These are phyloP conservation scores for Macquaria australasica DNA, from an alignment of 2,113 vertebrate species.

Conservation along the genomic window DNA sequence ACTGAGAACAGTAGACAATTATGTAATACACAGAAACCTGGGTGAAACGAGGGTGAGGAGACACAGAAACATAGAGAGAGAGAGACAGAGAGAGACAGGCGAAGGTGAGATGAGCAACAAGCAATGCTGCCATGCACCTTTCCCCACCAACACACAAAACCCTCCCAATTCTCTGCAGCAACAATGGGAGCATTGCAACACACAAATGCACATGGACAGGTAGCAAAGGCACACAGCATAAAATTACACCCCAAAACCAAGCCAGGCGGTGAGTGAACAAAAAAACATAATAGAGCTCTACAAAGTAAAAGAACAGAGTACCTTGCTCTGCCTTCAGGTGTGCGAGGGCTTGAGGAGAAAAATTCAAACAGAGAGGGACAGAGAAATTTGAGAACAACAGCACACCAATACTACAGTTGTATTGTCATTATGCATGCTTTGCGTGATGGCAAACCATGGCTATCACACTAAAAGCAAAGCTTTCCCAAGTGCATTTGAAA, in stretches of 20 bases:
- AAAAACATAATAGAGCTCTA: slow-evolving; percentile 14
- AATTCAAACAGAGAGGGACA: slow-evolving; percentile 59
- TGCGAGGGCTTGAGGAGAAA: slow-evolving; percentile 89
- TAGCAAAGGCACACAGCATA: slow-evolving; percentile 53
- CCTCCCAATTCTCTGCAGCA: slow-evolving; percentile 40
- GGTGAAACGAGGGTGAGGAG: slow-evolving; percentile 57
- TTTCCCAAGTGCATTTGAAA: slow-evolving; percentile 77
- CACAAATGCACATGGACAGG: slow-evolving; percentile 73
- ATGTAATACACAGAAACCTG: slow-evolving; percentile 72
- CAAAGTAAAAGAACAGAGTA: slow-evolving; percentile 78
- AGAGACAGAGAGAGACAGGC: not conserved
- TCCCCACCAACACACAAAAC: slow-evolving; percentile 18
- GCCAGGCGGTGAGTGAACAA: slow-evolving; percentile 37
- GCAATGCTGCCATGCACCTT: slow-evolving; percentile 52
- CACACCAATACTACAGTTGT: slow-evolving; percentile 83
- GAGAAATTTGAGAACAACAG: slow-evolving; percentile 73
- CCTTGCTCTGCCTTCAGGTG: slow-evolving; percentile 97
- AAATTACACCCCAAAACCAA: slow-evolving; percentile 61
- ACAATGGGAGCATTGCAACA: slow-evolving; percentile 56
- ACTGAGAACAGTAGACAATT: slow-evolving; percentile 60
- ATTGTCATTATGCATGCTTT: slow-evolving; percentile 85
- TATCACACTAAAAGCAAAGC: slow-evolving; percentile 78
- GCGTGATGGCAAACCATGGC: slow-evolving; percentile 82
- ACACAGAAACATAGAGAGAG: slow-evolving; percentile 32
- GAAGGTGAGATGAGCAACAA: slow-evolving; percentile 63